These are phyloP conservation scores for Labeo calbasu DNA, from an alignment of 2,797 vertebrate species.

Conservation along the genomic window DNA sequence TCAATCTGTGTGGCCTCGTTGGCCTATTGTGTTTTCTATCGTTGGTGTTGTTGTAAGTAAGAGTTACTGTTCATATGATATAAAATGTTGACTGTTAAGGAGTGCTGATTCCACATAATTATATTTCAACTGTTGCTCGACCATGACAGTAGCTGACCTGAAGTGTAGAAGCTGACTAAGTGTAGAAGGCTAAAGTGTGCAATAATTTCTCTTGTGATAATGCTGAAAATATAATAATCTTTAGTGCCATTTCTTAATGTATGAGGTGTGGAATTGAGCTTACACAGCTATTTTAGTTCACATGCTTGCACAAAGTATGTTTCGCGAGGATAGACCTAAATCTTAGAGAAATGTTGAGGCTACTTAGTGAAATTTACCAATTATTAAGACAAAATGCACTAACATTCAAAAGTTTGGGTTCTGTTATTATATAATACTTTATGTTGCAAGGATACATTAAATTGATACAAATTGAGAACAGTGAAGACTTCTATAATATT, in stretches of 20 bases:
- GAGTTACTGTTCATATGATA: background rate
- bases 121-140: background rate
- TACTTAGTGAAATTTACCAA: background rate
- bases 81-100: background rate
- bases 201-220: background rate
- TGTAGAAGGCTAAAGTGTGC: background rate
- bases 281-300: background rate
- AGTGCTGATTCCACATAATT: constrained; percentile 5
- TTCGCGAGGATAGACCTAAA: background rate
- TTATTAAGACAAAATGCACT: background rate
- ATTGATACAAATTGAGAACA: background rate
- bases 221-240: background rate
- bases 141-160: background rate
- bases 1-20: background rate
- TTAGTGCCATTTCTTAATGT: background rate
- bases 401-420: background rate
- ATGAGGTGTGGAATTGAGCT: constrained; percentile 6
- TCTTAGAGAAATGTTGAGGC: background rate
- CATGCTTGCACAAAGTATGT: background rate
- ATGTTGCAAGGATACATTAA: background rate
- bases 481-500: background rate
- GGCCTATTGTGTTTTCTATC: background rate
- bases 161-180: no score
- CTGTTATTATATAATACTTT: background rate
- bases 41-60: background rate